Conservation (phyloP, 2,797 vertebrate species). For the Esox masquinongy region DNA sequence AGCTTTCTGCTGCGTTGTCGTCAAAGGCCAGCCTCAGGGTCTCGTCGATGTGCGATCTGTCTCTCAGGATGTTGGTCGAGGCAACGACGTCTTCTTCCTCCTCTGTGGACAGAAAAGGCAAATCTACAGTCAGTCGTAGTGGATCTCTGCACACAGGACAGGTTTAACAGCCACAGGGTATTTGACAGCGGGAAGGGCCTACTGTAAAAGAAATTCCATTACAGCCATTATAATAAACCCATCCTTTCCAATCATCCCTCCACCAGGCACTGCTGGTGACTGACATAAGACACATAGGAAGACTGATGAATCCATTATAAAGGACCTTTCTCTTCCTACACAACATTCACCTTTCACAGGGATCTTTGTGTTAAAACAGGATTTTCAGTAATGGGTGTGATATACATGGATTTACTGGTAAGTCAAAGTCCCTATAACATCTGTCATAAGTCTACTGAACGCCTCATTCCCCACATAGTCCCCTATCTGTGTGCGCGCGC, state of each 20-base stretch:
- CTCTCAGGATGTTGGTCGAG: slow-evolving; percentile 74
- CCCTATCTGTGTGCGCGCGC: too few relatives aligned
- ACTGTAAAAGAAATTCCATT: too few relatives aligned
- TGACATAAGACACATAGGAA: background rate
- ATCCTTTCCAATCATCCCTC: background rate
- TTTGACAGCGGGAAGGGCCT: background rate
- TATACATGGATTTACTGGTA: background rate
- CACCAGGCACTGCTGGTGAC: background rate
- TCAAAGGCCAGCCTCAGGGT: slow-evolving; percentile 90
- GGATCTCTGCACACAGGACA: background rate
- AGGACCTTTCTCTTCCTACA: too few relatives aligned
- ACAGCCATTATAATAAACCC: too few relatives aligned
- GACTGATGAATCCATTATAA: too few relatives aligned
- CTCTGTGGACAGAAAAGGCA: slow-evolving; percentile 67
- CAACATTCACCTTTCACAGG: too few relatives aligned
- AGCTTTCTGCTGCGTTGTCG: slow-evolving; percentile 81
- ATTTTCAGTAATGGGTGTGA: background rate
- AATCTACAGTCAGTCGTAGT: background rate
- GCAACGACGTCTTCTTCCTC: slow-evolving; percentile 79
- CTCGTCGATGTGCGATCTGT: slow-evolving; percentile 93
- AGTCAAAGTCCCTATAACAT: background rate
- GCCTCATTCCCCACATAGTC: background rate
- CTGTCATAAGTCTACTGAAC: too few relatives aligned
- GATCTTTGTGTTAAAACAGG: background rate
- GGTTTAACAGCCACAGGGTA: background rate